Base-by-base conservation (phyloP, 2,888 invertebrate species). In the Nomada fabriciana region DNA sequence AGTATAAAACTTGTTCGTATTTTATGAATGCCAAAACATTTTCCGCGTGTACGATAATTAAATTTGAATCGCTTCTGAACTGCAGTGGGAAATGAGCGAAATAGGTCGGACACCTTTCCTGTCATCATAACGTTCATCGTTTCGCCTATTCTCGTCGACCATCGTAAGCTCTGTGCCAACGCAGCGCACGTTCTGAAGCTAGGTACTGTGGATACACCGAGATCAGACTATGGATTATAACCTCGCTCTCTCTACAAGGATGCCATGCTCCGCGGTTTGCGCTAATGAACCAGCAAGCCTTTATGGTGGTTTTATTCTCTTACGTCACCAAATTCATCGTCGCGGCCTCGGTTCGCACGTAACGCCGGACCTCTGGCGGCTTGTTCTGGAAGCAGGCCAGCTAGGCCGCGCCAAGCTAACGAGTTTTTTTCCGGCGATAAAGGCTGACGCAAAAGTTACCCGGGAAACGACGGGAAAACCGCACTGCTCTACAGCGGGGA, bases 241-340 rank as follows among this genome's bases (percentile, higher is more conserved):
- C 75, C 76, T 81, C 81, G 69, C 71, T 75, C 73, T 64, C 81
- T 68, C 81, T 60, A 64, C 73, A 77, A 80, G 81, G 81, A 85
- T 85, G 80, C 82, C 73, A 83, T 86, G 83, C 80, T 85, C 65
- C 85, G 77, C 69, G 87, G 88, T 83, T 81, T 79, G 80, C 87
- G 86, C 85, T 90, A 90, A 90, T 90, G 90, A 91, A 88, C 85
- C 91, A 82, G 83, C 89, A 83, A 84, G 86, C 77, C 87, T 89
- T 90, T 88, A 88, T 84, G 86, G 85, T 88, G 89, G 84, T 88
- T 90, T 91, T 89, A 86, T 90, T 88, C 86, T 83, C 88, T 87
- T 89, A 88, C 89, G 89, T 89, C 89, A 89, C 83, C 76, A 70
- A 77, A 84, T 83, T 82, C 86, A 82, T 84, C 82, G 76, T 59